These are phyloP conservation scores for Esox masquinongy DNA, from an alignment of 2,797 vertebrate genomes.

Conservation along the genomic window DNA sequence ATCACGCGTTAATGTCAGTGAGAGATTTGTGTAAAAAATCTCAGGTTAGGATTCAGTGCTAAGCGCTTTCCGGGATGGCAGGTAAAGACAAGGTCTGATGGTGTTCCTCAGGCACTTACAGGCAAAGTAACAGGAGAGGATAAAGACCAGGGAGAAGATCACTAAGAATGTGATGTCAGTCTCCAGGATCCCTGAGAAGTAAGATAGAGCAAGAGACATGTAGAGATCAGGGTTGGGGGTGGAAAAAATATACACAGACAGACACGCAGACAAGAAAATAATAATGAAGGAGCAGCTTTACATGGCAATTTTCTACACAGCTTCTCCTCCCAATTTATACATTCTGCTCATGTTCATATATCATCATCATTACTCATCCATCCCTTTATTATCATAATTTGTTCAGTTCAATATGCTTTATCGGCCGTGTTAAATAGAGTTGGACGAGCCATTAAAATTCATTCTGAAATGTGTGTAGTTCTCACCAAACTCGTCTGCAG, in stretches of 20 bases:
- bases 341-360: conserved; percentile 60
- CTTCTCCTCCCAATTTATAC: conserved; percentile 40
- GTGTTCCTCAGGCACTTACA: conserved; percentile 76
- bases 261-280: conserved; percentile 13
- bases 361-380: conserved; percentile 65
- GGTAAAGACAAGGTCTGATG: background rate
- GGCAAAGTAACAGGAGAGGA: conserved; percentile 90
- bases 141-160: conserved; percentile 86
- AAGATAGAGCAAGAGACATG: background rate
- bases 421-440: conserved; percentile 70
- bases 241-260: conserved; percentile 11
- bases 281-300: background rate
- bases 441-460: conserved; percentile 59
- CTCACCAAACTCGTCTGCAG: conserved; percentile 93
- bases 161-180: conserved; percentile 92
- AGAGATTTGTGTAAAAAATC: background rate
- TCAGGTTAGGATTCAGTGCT: background rate
- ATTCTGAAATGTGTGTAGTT: conserved; percentile 46
- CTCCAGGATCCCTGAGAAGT: conserved; percentile 85
- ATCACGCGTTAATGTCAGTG: background rate
- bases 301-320: conserved; percentile 27
- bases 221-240: background rate
- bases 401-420: conserved; percentile 71
- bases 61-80: background rate
- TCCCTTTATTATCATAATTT: conserved; percentile 72